Base-by-base conservation (phyloP, 1,140 invertebrate species). In the Diachasma alloeum region DNA sequence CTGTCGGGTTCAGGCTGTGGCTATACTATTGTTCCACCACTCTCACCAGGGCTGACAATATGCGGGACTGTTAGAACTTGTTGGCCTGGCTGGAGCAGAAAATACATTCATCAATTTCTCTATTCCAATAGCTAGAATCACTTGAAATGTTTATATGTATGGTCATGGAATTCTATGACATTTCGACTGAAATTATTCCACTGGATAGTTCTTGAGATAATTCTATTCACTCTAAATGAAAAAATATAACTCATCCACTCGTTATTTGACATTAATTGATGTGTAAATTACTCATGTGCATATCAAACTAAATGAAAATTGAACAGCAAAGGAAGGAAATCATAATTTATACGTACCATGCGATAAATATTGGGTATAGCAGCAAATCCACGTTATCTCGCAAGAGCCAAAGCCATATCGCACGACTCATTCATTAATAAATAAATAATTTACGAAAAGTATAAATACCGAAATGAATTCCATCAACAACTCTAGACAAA, bases 11-110 rank as follows among this genome's bases (percentile, higher is more conserved):
- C 39, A 73, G 56, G 66, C 69, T 72, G 42, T 78, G 75, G 85
- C 83, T 87, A 87, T 83, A 87, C 86, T 82, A 87, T 86, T 75
- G 86, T 87, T 75, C 86, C 86, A 46, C 85, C 84, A 68, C 82
- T 83, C 81, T 87, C 85, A 26, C 81, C 82, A 46, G 85, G 85
- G 79, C 85, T 87, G 75, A 86, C 82, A 59, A 87, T 84, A 67
- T 86, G 85, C 4, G 86, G 81, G 69, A 84, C 81, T 73, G 80
- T 80, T 66, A 85, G 80, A 36, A 85, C 81, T 77, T 87, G 84
- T 80, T 82, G 84, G 59, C 86, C 84, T 72, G 80, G 79, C 85
- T 87, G 81, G 63, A 44, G 69, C 69, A 44, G 15, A 46, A 26
- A 72, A 72, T 53, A 17, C 15, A 53, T 53, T 53, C 4, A 19